phyloP scores from a whole-genome alignment of 2,113 vertebrate species.

The Chauna torquata region DNA sequence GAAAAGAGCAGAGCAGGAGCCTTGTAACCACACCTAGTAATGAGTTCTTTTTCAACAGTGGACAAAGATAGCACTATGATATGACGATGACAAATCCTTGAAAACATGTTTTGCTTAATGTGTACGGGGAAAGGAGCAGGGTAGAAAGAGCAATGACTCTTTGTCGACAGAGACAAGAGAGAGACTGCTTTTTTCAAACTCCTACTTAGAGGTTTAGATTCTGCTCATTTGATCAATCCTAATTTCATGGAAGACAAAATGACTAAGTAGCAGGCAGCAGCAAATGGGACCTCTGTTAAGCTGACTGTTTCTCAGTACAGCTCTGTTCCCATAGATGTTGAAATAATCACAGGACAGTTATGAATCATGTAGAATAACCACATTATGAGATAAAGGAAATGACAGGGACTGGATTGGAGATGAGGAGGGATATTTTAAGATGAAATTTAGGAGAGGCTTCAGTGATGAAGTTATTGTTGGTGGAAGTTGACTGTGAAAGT shows the following conservation, averaged over 20 bases:
- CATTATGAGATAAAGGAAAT: background rate
- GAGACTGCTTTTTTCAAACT: background rate
- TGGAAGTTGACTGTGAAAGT: background rate
- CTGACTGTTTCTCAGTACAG: background rate
- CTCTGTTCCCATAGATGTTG: background rate
- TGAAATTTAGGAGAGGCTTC: background rate
- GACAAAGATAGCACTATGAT: background rate
- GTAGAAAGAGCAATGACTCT: background rate
- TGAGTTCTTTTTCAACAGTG: background rate
- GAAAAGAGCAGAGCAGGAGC: background rate
- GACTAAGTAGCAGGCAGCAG: background rate
- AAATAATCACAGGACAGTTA: background rate
- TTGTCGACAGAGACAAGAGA: background rate
- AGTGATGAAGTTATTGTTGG: background rate
- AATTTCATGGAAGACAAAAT: background rate
- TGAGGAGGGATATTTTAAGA: background rate
- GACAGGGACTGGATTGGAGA: background rate
- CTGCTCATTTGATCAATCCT: accelerated
- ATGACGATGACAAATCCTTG: background rate
- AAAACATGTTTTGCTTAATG: background rate
- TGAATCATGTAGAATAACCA: background rate
- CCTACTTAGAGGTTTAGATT: background rate
- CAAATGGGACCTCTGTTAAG: background rate
- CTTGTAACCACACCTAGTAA: background rate
- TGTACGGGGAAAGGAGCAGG: background rate